Evolutionary conservation across 2,797 vertebrate species (phyloP).

Genomic region (Sebastes alutus): DNA sequence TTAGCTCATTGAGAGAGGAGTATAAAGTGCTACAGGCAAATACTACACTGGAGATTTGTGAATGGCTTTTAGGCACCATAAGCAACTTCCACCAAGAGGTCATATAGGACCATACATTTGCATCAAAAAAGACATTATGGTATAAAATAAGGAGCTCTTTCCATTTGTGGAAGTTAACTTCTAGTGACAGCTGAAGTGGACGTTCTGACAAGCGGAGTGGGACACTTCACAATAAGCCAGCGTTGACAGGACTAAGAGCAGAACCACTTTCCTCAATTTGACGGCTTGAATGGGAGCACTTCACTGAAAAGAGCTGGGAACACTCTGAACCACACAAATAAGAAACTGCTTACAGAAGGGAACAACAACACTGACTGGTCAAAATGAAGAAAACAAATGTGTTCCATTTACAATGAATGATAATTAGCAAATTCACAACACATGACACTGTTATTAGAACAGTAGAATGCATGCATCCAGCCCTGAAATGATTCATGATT

Average conservation of each 20-base stretch:
- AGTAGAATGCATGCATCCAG: background rate
- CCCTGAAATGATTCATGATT: background rate
- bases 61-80: background rate
- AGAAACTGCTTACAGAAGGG: background rate
- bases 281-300: slow-evolving; percentile 2
- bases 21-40: slow-evolving; percentile 11
- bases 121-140: background rate
- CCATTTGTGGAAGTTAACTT: background rate
- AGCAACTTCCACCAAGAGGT: background rate
- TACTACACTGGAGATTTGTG: slow-evolving; percentile 13
- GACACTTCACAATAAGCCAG: slow-evolving; percentile 3
- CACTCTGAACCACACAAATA: background rate
- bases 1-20: background rate
- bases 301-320: slow-evolving; percentile 4
- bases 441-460: background rate
- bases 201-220: background rate
- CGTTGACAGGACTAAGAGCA: slow-evolving; percentile 6
- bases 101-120: background rate
- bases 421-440: background rate
- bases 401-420: background rate
- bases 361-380: background rate
- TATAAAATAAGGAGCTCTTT: background rate
- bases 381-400: background rate
- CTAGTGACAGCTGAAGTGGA: slow-evolving; percentile 6
- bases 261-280: background rate